Percentiles rank a stretch among this genome's conserved stretches.
These are phyloP conservation scores for Sternarchorhynchus goeldii DNA, from an alignment of 2,797 vertebrate species.

Conservation along the genomic window DNA sequence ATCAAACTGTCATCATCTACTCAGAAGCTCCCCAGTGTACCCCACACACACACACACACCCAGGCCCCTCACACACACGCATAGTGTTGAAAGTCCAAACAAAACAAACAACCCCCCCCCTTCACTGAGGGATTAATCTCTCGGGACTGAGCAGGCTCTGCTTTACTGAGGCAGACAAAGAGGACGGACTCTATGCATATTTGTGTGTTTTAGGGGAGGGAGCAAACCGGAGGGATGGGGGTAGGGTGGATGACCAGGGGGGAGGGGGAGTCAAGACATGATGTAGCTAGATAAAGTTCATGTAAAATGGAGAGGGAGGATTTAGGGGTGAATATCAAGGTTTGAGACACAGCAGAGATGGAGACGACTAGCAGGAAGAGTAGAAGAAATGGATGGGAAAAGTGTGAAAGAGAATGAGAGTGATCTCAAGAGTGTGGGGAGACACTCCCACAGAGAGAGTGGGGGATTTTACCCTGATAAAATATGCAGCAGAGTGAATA, in stretches of 20 bases:
- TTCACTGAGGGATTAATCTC: constrained; percentile 69
- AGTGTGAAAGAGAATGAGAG: constrained; percentile 73
- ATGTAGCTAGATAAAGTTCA: constrained; percentile 64
- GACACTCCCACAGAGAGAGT: constrained; percentile 60
- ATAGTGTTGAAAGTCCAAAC: constrained; percentile 55
- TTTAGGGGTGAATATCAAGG: constrained; percentile 65
- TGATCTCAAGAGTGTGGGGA: constrained; percentile 66
- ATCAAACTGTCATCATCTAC: too few species aligned
- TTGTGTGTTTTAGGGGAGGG: constrained; percentile 19
- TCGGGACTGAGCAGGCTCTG: constrained; percentile 63
- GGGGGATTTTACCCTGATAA: constrained; percentile 72
- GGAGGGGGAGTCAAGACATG: constrained; percentile 49
- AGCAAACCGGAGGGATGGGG: constrained; percentile 48
- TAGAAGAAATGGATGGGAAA: constrained; percentile 69
- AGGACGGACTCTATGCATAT: constrained; percentile 47
- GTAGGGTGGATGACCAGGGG: constrained; percentile 55
- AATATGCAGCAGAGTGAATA: constrained; percentile 77
- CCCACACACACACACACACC: constrained; percentile 47
- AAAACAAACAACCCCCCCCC: constrained; percentile 56
- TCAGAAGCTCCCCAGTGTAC: not conserved
- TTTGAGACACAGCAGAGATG: constrained; percentile 58
- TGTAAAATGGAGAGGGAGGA: constrained; percentile 72
- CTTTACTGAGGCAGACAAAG: constrained; percentile 74
- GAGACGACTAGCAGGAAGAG: constrained; percentile 48
- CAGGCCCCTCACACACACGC: constrained; percentile 28